A percentile compares a stretch with the other conserved stretches of the same genome.
phyloP scores from a whole-genome alignment of 2,113 vertebrate genomes.

The Elanus axillaris region DNA sequence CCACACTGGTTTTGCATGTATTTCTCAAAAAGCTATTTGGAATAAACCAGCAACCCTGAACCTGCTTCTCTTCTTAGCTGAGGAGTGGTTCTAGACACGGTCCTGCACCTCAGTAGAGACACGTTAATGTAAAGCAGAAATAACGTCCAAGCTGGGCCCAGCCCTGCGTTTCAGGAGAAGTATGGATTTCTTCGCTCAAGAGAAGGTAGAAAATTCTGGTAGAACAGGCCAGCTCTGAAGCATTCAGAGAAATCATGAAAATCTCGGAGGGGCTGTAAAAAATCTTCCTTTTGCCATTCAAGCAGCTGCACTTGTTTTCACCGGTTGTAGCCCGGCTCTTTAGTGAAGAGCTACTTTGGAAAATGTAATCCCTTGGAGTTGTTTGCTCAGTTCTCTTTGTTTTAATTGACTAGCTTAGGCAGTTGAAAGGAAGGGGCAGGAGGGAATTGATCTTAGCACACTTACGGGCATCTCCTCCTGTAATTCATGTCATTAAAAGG shows the following conservation, averaged over 20 bases:
- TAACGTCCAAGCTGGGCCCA: background rate
- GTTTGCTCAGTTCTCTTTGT: constrained; percentile 32
- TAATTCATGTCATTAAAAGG: background rate
- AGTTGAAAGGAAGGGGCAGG: constrained; percentile 13
- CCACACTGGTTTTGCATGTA: background rate
- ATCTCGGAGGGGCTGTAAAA: constrained; percentile 26
- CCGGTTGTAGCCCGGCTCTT: background rate
- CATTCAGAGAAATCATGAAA: background rate
- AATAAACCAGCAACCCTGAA: background rate
- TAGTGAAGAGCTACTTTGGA: constrained; percentile 28
- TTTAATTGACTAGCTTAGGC: constrained; percentile 29
- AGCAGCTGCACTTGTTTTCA: constrained; percentile 20
- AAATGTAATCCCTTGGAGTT: background rate
- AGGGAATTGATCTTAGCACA: constrained; percentile 17
- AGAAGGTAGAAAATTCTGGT: background rate
- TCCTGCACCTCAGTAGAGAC: background rate
- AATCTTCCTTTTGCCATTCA: background rate
- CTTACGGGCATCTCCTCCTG: background rate
- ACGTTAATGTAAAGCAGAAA: background rate
- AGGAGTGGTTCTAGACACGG: background rate
- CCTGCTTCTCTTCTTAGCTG: background rate
- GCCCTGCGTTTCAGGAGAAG: background rate
- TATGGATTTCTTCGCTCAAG: background rate
- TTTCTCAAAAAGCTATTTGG: background rate
- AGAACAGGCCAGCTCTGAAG: background rate